A percentile compares a stretch with the other conserved stretches of the same genome.
Evolutionary conservation across 2,797 vertebrate species (phyloP).

Genomic region (Momotus momota): DNA sequence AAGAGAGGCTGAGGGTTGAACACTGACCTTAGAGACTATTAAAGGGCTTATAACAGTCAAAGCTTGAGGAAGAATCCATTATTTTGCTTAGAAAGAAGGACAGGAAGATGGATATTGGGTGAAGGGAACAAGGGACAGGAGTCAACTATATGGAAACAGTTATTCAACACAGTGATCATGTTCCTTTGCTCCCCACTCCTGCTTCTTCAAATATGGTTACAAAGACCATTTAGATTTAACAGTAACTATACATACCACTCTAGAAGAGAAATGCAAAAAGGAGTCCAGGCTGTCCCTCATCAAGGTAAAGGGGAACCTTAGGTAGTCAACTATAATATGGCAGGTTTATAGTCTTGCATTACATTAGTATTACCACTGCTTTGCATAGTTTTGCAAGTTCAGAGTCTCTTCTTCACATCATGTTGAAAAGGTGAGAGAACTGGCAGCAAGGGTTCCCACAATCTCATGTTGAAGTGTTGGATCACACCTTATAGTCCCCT

Average conservation of each 20-base stretch:
- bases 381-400: neutral
- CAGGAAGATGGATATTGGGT: neutral
- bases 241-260: neutral
- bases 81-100: neutral
- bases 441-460: neutral
- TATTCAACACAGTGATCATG: neutral
- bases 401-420: neutral
- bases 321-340: neutral
- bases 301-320: neutral
- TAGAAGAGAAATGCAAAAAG: neutral
- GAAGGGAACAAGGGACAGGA: neutral
- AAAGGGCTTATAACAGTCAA: neutral
- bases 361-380: neutral
- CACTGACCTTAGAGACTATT: neutral
- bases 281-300: neutral
- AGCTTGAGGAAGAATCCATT: neutral
- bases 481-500: neutral
- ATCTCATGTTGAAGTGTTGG: neutral
- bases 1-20: neutral
- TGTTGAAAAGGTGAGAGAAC: neutral
- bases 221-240: neutral
- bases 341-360: neutral
- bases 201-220: neutral
- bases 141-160: neutral
- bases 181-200: accelerated